A percentile compares a stretch with the other conserved stretches of the same genome.
Conservation (phyloP, 1,140 invertebrate species). For the Copidosoma floridanum region DNA sequence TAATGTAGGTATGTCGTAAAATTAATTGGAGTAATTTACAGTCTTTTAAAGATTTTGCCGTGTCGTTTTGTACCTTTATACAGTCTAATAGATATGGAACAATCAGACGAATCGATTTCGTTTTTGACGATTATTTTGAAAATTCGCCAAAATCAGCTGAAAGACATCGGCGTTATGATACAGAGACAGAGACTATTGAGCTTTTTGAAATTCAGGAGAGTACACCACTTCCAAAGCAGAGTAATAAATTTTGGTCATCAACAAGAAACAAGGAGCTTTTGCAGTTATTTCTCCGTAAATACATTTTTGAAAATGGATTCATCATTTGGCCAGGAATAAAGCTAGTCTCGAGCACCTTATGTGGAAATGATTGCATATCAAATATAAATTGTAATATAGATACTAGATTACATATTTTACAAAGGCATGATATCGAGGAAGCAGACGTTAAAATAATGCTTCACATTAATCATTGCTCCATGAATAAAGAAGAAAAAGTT, state of each 20-base stretch:
- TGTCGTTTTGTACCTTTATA: not conserved
- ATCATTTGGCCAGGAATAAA: not conserved
- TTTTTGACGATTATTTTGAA: slow-evolving; percentile 5
- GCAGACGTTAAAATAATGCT: not conserved
- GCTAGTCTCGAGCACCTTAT: not conserved
- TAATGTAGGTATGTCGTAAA: slow-evolving; percentile 1
- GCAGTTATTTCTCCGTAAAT: not conserved
- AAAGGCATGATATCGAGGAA: not conserved
- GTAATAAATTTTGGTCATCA: not conserved
- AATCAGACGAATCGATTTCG: not conserved
- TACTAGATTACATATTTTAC: not conserved
- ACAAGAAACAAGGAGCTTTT: not conserved
- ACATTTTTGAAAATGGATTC: too few species aligned
- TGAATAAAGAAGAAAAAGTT: not conserved
- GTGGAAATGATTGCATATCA: not conserved
- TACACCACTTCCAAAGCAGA: too few species aligned
- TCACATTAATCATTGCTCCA: not conserved
- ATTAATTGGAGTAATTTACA: not conserved
- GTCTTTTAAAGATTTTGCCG: not conserved
- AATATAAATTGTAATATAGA: not conserved
- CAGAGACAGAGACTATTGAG: too few species aligned
- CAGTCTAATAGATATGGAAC: not conserved
- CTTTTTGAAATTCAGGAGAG: too few species aligned
- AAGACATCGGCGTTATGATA: not conserved
- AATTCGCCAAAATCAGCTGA: not conserved